A percentile compares a stretch with the other conserved stretches of the same genome.
Evolutionary conservation across 2,797 vertebrate species (phyloP).

Genomic region (Varecia variegata): DNA sequence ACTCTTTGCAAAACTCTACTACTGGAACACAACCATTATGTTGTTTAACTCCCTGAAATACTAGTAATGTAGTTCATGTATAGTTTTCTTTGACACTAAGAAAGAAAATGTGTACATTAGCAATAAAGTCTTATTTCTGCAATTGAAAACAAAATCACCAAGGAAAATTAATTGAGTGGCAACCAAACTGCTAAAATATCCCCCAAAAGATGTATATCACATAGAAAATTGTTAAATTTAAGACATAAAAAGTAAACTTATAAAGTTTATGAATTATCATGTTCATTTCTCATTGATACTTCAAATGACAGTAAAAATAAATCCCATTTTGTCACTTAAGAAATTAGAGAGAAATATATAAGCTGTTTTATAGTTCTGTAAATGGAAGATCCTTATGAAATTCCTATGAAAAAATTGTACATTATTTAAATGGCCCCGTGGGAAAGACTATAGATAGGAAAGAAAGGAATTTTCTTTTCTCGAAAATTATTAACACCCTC

Average conservation of each 20-base stretch:
- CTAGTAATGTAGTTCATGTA: background rate
- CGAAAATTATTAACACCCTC: constrained; percentile 1
- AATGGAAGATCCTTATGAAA: background rate
- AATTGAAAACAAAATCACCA: constrained; percentile 20
- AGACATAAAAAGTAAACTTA: background rate
- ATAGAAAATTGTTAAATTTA: constrained; percentile 1
- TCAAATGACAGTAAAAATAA: constrained; percentile 24
- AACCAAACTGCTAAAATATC: background rate
- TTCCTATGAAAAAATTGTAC: background rate
- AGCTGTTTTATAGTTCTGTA: background rate
- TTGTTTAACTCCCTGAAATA: background rate
- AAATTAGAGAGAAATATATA: background rate
- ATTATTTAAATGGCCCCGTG: background rate
- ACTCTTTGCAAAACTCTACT: constrained; percentile 2
- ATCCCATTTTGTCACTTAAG: background rate
- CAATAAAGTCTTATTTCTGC: background rate
- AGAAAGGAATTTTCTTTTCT: constrained; percentile 1
- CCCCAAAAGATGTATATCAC: background rate
- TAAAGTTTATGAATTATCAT: background rate
- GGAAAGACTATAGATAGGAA: background rate
- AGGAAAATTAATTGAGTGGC: background rate
- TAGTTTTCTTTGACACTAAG: background rate
- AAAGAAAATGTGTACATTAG: background rate
- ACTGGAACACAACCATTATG: background rate
- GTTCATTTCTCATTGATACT: constrained; percentile 4